phyloP scores from a whole-genome alignment of 2,797 vertebrate species.

The Brotula barbata region DNA sequence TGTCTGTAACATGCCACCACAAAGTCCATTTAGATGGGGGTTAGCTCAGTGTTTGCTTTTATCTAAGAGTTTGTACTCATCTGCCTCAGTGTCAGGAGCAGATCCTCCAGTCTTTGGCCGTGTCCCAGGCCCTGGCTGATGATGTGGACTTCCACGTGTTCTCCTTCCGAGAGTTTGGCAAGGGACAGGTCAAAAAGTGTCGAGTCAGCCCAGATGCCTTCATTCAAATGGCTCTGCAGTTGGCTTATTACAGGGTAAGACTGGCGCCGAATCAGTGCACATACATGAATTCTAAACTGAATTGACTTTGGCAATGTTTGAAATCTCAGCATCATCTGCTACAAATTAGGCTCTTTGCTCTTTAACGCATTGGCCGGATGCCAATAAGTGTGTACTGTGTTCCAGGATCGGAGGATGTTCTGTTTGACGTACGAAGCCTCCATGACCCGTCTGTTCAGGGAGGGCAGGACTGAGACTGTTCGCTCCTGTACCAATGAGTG shows the following conservation, averaged over 20 bases:
- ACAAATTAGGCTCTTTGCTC: neutral
- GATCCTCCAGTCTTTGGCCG: constrained; percentile 79
- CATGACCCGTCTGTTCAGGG: constrained; percentile 90
- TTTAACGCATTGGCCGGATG: no score
- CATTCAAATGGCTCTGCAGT: constrained; percentile 86
- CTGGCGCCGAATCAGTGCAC: neutral
- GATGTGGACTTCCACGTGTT: constrained; percentile 86
- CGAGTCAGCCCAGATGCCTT: constrained; percentile 87
- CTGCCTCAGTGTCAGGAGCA: constrained; percentile 80
- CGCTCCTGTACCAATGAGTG: constrained; percentile 85
- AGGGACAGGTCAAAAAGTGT: constrained; percentile 85
- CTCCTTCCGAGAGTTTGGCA: constrained; percentile 86
- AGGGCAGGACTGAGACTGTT: constrained; percentile 90
- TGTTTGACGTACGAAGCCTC: constrained; percentile 89
- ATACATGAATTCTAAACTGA: neutral
- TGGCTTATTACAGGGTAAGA: constrained; percentile 87
- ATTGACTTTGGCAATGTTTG: neutral
- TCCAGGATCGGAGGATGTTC: constrained; percentile 83
- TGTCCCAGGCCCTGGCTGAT: constrained; percentile 82
- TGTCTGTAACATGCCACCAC: no score
- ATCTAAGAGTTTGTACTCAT: constrained; percentile 6
- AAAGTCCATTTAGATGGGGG: no score
- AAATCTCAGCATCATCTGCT: neutral
- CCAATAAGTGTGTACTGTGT: neutral
- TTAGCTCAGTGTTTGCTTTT: neutral